Percentiles rank a stretch among this genome's conserved stretches.
Evolutionary conservation across 2,888 invertebrate genomes (phyloP).

Genomic region (Dione vanillae): DNA sequence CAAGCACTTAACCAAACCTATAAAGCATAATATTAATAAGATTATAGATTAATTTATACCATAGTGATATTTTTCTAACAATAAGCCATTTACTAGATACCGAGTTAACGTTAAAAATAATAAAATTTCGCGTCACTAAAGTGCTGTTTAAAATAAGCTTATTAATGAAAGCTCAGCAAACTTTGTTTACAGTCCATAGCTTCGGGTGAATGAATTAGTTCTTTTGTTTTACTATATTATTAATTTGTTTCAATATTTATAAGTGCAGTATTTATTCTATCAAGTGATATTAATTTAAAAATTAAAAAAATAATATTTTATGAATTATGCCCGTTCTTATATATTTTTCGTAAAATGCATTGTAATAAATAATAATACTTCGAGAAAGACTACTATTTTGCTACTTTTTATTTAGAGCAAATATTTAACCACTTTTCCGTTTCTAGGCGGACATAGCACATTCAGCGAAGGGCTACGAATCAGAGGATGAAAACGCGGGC

Average conservation of each 20-base stretch:
- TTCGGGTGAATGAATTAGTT: conserved; percentile 26
- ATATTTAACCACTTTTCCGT: not conserved
- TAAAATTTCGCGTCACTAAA: conserved; percentile 1
- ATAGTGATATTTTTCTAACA: no score
- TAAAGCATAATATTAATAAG: not conserved
- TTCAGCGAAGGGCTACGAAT: conserved; percentile 89
- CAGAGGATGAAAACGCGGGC: conserved; percentile 92
- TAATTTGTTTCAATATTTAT: conserved; percentile 12
- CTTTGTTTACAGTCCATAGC: conserved; percentile 21
- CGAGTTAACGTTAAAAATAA: not conserved
- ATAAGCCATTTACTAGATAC: no score
- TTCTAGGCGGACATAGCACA: conserved; percentile 88
- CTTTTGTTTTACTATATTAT: conserved; percentile 29
- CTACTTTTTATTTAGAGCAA: no score
- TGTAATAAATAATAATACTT: no score
- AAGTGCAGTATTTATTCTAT: not conserved
- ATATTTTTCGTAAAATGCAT: no score
- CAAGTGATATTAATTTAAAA: not conserved
- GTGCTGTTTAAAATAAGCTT: conserved; percentile 19
- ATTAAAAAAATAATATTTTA: no score
- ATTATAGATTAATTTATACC: not conserved
- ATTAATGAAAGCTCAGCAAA: conserved; percentile 20
- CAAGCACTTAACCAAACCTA: no score
- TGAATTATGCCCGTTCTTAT: no score
- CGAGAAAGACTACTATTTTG: no score